These are phyloP conservation scores for Amphipoea lucens DNA, from an alignment of 2,888 invertebrate species.

Conservation along the genomic window DNA sequence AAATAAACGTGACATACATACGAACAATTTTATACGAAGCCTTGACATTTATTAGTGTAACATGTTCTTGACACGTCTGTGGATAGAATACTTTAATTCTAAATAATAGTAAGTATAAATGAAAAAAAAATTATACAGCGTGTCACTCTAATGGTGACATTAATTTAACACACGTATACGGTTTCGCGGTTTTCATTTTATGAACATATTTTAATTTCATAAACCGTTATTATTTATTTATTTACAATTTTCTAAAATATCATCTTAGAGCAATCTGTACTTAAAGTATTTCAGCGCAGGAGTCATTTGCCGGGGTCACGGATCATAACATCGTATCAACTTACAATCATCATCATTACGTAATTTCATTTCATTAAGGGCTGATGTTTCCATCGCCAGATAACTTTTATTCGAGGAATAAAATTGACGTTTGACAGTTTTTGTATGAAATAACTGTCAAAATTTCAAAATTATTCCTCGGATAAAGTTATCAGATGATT, in stretches of 20 bases:
- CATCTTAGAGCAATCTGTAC: not conserved
- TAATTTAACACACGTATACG: not conserved
- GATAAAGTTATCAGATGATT: too few species aligned
- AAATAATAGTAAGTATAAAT: not conserved
- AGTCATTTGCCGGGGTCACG: too few species aligned
- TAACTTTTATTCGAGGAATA: too few species aligned
- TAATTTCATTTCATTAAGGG: too few species aligned
- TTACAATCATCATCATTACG: not conserved
- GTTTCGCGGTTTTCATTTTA: not conserved
- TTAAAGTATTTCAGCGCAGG: too few species aligned
- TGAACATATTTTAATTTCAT: too few species aligned
- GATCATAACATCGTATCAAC: too few species aligned
- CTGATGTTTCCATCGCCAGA: too few species aligned
- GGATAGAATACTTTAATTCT: not conserved
- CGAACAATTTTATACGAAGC: constrained; percentile 3
- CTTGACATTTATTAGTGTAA: constrained; percentile 34
- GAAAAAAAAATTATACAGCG: not conserved
- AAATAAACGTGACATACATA: constrained; percentile 8
- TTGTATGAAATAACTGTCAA: too few species aligned
- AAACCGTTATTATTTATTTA: too few species aligned
- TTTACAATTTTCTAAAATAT: not conserved
- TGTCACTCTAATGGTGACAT: not conserved
- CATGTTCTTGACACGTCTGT: not conserved
- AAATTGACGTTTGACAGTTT: too few species aligned
- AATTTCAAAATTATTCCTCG: too few species aligned